Evolutionary conservation across 2,888 invertebrate genomes (phyloP).

Genomic region (Noctua comes): DNA sequence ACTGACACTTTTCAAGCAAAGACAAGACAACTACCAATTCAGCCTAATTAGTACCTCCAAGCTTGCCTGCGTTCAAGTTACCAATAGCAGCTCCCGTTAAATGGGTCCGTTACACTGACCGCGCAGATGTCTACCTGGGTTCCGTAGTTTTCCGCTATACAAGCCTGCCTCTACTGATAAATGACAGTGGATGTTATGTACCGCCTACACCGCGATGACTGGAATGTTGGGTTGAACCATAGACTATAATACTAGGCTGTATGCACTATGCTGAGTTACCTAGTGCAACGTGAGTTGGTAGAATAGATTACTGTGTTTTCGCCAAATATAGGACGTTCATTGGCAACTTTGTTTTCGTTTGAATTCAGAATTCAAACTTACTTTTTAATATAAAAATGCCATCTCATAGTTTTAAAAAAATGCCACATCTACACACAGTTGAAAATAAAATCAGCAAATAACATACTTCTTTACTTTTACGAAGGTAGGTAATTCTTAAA

Average conservation of each 20-base stretch:
- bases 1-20: slow-evolving; percentile 21
- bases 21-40: slow-evolving; percentile 38
- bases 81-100: slow-evolving; percentile 72
- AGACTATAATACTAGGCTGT: slow-evolving; percentile 36
- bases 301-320: slow-evolving; percentile 23
- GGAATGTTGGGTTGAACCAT: slow-evolving; percentile 52
- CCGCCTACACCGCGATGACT: slow-evolving; percentile 53
- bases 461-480: neutral
- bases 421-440: neutral
- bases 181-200: slow-evolving; percentile 53
- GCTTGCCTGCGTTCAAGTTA: slow-evolving; percentile 44
- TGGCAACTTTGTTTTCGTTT: slow-evolving; percentile 18
- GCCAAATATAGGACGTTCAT: slow-evolving; percentile 9
- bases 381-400: neutral
- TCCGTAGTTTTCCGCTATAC: slow-evolving; percentile 65
- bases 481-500: slow-evolving; percentile 4
- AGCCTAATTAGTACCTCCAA: slow-evolving; percentile 51
- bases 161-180: slow-evolving; percentile 54
- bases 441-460: neutral
- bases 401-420: neutral
- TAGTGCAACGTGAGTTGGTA: slow-evolving; percentile 19
- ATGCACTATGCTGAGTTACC: slow-evolving; percentile 13
- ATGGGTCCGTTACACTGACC: slow-evolving; percentile 76
- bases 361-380: neutral
- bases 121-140: slow-evolving; percentile 63